Base-by-base conservation (phyloP, 2,113 vertebrate species). In the Grallaria varia region DNA sequence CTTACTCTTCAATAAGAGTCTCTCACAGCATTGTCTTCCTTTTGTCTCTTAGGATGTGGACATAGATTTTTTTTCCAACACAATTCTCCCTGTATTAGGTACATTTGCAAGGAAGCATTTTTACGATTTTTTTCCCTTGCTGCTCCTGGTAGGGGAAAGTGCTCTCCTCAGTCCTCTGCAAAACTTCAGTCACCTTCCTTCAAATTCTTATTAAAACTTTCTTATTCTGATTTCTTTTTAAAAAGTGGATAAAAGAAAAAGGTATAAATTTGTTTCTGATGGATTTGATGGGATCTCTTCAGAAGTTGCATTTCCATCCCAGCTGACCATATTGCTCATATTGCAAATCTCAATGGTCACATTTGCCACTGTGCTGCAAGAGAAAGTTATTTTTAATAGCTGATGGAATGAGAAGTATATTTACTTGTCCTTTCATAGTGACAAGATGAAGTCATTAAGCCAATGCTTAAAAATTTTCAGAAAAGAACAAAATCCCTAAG, bases 321-420 rank as follows among this genome's bases (percentile, higher is more conserved):
- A 82, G 20, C 3, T 79, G n/a, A 56, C 37, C 8, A 6, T 59
- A 59, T 55, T 73, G 7, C 9, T 88, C 9, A 17, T 74, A 31
- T 76, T 73, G 49, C 19, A 85, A 49, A 62, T 84, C 33, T 84
- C 40, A 76, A 19, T 68, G 53, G 68, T 78, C 25, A 27, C n/a
- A 39, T 62, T 91, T 93, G 33, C 53, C 45, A 28, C 14, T 59
- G 25, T 66, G 64, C 22, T 89, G 21, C 27, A 80, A 84, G 42
- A 45, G 15, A 84, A 40, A 73, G 84, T 80, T 87, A 60, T 90
- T 96, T 96, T 79, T 77, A 79, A 89, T 35, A 86, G 24, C n/a
- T 93, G 44, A 91, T 94, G 42, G 84, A 93, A 82, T 84, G 73
- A 89, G 24, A 86, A 78, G 24, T 69, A 14, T 33, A 56, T 83